A percentile compares a stretch with the other conserved stretches of the same genome.
These are phyloP conservation scores for Gobio gobio DNA, from an alignment of 2,113 vertebrate species.

Conservation along the genomic window DNA sequence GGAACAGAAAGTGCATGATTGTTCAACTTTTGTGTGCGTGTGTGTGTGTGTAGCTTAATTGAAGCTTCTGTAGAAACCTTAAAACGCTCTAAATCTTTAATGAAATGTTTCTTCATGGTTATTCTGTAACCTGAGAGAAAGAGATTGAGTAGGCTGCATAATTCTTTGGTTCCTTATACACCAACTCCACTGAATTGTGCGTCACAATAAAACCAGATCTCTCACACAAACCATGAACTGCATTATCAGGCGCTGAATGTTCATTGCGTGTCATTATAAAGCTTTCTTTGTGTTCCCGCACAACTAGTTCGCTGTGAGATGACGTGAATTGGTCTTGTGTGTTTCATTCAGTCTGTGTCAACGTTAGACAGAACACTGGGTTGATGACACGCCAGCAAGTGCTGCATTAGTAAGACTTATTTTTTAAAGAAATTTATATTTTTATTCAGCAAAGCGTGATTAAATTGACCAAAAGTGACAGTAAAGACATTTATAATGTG, in stretches of 20 bases:
- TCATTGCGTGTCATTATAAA: conserved; percentile 24
- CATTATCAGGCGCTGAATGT: not conserved
- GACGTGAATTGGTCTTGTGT: conserved; percentile 25
- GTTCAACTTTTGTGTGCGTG: not conserved
- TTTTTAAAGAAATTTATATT: too few relatives aligned
- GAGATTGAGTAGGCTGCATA: not conserved
- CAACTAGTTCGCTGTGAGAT: conserved; percentile 24
- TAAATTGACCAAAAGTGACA: not conserved
- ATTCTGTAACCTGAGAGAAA: not conserved
- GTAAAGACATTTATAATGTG: not conserved
- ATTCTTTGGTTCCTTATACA: not conserved
- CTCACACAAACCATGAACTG: conserved; percentile 23
- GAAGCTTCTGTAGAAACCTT: not conserved
- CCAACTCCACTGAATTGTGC: not conserved
- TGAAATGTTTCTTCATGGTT: not conserved
- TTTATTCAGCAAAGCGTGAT: not conserved
- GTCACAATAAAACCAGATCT: conserved; percentile 12
- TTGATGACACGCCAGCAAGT: not conserved
- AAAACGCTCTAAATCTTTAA: not conserved
- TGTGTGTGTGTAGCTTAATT: not conserved
- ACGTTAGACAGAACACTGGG: not conserved
- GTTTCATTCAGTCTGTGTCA: conserved; percentile 39
- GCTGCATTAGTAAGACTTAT: not conserved
- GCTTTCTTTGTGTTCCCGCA: not conserved
- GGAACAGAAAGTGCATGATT: not conserved